Evolutionary conservation across 2,113 vertebrate species (phyloP).

Genomic region (Macquaria australasica): DNA sequence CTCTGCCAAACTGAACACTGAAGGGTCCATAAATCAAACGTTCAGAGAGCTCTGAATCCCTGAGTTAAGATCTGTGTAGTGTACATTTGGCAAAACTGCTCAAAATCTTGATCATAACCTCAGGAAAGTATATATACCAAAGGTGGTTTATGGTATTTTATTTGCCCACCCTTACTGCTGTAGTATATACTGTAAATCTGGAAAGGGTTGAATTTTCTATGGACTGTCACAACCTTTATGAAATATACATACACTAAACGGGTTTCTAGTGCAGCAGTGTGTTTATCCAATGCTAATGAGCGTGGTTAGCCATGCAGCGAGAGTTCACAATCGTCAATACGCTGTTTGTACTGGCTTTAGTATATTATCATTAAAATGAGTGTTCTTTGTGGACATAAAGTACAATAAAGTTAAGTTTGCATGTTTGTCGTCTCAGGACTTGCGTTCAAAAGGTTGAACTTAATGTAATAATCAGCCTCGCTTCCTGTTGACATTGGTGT

Average conservation of each 20-base stretch:
- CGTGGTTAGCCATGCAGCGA: constrained; percentile 22
- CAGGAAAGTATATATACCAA: constrained; percentile 43
- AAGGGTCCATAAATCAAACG: constrained; percentile 52
- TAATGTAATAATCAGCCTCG: constrained; percentile 55
- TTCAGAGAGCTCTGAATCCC: constrained; percentile 22
- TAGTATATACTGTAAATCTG: constrained; percentile 43
- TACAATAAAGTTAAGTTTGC: constrained; percentile 7
- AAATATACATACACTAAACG: constrained; percentile 48
- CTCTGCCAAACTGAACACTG: constrained; percentile 36
- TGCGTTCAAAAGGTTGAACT: constrained; percentile 38
- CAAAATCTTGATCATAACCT: constrained; percentile 7
- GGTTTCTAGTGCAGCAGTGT: constrained; percentile 37
- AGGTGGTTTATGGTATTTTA: constrained; percentile 41
- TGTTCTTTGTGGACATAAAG: constrained; percentile 21
- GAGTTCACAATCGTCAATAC: constrained; percentile 42
- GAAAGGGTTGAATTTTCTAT: constrained; percentile 38
- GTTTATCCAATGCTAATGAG: constrained; percentile 70
- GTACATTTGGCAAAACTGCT: constrained; percentile 33
- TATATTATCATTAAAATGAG: constrained; percentile 26
- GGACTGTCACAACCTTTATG: constrained; percentile 30
- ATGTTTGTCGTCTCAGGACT: constrained; percentile 18
- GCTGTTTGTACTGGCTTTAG: constrained; percentile 57
- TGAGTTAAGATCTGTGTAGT: constrained; percentile 11
- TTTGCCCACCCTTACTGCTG: constrained; percentile 33
- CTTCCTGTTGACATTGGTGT: constrained; percentile 63